phyloP scores from a whole-genome alignment of 2,888 invertebrate species.

The Sycophila texana region DNA sequence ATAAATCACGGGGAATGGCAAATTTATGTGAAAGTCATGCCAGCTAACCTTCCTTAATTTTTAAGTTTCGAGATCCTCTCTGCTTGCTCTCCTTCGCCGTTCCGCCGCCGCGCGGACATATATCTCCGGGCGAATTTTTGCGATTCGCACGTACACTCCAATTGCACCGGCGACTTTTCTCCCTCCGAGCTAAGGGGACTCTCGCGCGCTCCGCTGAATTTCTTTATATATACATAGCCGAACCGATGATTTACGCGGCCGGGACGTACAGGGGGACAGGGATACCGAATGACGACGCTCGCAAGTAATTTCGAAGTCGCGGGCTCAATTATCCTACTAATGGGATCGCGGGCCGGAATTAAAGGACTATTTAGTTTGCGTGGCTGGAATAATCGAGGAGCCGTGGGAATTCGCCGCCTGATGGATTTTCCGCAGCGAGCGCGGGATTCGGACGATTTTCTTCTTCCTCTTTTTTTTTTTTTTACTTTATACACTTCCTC shows the following conservation, averaged over 20 bases:
- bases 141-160: conserved; percentile 22
- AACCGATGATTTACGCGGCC: conserved; percentile 16
- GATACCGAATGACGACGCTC: neutral
- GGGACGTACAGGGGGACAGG: conserved; percentile 8
- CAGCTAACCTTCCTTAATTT: conserved; percentile 64
- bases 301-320: conserved; percentile 2
- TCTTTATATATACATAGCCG: neutral
- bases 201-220: too few relatives aligned
- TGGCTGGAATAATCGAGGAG: conserved; percentile 31
- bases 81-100: conserved; percentile 15
- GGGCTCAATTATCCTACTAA: conserved; percentile 38
- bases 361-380: conserved; percentile 31
- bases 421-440: neutral
- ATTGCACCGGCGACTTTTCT: too few relatives aligned
- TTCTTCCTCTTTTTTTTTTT: neutral
- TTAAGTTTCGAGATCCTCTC: conserved; percentile 53
- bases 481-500: neutral
- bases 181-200: too few relatives aligned
- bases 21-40: conserved; percentile 69
- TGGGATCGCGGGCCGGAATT: conserved; percentile 2
- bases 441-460: neutral
- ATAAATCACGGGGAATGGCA: conserved; percentile 70
- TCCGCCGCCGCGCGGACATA: conserved; percentile 7
- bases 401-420: neutral
- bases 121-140: conserved; percentile 22